Conservation (phyloP, 2,113 vertebrate species). For the Empidonax traillii region DNA sequence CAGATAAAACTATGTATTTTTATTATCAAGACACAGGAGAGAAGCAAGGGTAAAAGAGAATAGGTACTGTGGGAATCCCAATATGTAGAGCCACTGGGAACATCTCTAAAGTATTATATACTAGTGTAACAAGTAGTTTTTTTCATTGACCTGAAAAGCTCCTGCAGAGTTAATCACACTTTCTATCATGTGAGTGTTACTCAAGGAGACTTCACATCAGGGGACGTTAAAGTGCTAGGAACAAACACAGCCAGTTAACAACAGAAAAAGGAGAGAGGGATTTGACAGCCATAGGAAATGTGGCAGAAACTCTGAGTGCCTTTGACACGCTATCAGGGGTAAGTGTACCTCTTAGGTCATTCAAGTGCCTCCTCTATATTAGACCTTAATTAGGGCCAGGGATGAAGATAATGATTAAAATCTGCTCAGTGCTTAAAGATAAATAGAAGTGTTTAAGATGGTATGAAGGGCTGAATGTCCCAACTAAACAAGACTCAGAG, state of each 20-base stretch:
- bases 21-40: neutral
- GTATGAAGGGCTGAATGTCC: neutral
- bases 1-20: neutral
- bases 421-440: neutral
- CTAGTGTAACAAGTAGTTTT: conserved; percentile 37
- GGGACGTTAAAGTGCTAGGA: conserved; percentile 50
- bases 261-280: neutral
- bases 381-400: neutral
- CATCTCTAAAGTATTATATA: conserved; percentile 11
- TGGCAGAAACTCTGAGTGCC: neutral
- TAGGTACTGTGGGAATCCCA: neutral
- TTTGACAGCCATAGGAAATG: neutral
- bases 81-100: neutral
- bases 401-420: conserved; percentile 26
- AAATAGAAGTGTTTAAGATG: neutral
- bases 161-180: conserved; percentile 69
- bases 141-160: conserved; percentile 45
- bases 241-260: conserved; percentile 33
- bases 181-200: conserved; percentile 37
- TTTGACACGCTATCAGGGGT: conserved; percentile 14
- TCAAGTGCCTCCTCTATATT: conserved; percentile 13
- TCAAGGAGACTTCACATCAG: conserved; percentile 38
- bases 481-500: neutral
- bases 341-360: conserved; percentile 53
- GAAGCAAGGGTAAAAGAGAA: neutral